These are phyloP conservation scores for Cylas formicarius DNA, from an alignment of 1,140 invertebrate species.

Conservation along the genomic window DNA sequence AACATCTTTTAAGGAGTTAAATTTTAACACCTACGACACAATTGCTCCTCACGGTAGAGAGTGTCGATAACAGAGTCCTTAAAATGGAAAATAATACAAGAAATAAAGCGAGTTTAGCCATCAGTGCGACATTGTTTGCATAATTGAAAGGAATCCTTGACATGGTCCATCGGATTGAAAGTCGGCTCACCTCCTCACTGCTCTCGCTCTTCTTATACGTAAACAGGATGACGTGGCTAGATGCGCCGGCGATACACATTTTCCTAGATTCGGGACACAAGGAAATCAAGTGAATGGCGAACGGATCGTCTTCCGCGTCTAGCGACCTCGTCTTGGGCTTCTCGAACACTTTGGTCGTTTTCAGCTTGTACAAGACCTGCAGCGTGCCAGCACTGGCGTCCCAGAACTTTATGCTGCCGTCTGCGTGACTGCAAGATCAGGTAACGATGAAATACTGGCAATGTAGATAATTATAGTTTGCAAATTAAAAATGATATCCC, in stretches of 20 bases:
- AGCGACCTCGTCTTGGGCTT: constrained; percentile 49
- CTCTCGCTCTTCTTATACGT: constrained; percentile 90
- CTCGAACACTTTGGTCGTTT: constrained; percentile 93
- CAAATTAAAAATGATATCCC: too few species aligned
- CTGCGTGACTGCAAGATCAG: constrained; percentile 71
- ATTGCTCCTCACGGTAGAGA: too few species aligned
- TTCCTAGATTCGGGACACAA: constrained; percentile 89
- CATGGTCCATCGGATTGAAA: constrained; percentile 48
- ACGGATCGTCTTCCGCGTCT: constrained; percentile 69
- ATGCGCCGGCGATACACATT: constrained; percentile 81
- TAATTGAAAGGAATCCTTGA: constrained; percentile 3
- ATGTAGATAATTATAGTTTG: background rate
- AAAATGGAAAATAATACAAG: background rate
- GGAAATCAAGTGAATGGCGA: constrained; percentile 88
- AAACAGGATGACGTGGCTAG: constrained; percentile 89
- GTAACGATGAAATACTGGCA: background rate
- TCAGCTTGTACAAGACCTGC: constrained; percentile 95
- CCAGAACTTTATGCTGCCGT: constrained; percentile 96
- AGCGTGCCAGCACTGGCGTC: constrained; percentile 89
- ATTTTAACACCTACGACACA: too few species aligned
- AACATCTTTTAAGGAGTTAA: too few species aligned
- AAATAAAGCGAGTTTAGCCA: too few species aligned
- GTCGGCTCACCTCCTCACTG: constrained; percentile 64
- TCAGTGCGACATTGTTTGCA: too few species aligned
- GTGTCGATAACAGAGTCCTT: background rate